These are phyloP conservation scores for Drosophila barbarae DNA, from an alignment of 2,888 invertebrate genomes.

Conservation along the genomic window DNA sequence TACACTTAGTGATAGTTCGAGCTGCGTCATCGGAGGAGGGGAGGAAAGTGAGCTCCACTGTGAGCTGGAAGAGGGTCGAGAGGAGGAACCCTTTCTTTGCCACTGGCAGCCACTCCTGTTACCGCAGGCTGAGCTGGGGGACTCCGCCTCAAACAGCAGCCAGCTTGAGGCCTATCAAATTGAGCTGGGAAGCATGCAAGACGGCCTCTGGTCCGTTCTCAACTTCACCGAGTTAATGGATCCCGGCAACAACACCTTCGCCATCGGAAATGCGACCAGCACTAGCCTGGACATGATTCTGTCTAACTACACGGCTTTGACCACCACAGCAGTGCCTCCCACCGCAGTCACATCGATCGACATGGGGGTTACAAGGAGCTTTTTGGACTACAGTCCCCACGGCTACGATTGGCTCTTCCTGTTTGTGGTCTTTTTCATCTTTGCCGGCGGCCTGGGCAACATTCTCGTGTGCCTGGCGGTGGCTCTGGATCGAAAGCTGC, in stretches of 20 bases:
- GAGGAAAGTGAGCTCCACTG: slow-evolving; percentile 43
- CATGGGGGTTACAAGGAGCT: slow-evolving; percentile 40
- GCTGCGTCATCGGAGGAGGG: slow-evolving; percentile 17
- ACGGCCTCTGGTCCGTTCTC: slow-evolving; percentile 59
- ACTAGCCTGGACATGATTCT: slow-evolving; percentile 58
- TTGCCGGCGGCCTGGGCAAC: slow-evolving; percentile 94
- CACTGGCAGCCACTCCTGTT: slow-evolving; percentile 35
- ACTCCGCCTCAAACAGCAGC: slow-evolving; percentile 22
- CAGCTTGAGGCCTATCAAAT: slow-evolving; percentile 45
- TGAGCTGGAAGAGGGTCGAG: slow-evolving; percentile 16
- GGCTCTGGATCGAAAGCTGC: slow-evolving; percentile 91
- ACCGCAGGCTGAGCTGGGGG: neutral
- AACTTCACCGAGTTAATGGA: slow-evolving; percentile 55
- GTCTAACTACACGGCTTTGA: slow-evolving; percentile 50
- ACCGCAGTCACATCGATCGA: slow-evolving; percentile 26
- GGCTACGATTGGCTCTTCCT: slow-evolving; percentile 90
- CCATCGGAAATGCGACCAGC: slow-evolving; percentile 25
- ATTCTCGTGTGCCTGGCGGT: slow-evolving; percentile 96
- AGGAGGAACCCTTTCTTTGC: slow-evolving; percentile 37
- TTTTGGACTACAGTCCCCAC: slow-evolving; percentile 62
- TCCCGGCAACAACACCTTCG: slow-evolving; percentile 20
- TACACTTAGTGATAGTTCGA: slow-evolving; percentile 55
- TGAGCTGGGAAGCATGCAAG: slow-evolving; percentile 46
- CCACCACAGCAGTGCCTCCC: slow-evolving; percentile 35
- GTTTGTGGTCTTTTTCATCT: slow-evolving; percentile 90